Percentiles rank a stretch among this genome's conserved stretches.
Evolutionary conservation across 2,888 invertebrate species (phyloP).

Genomic region (Hydroisotoma schaefferi): DNA sequence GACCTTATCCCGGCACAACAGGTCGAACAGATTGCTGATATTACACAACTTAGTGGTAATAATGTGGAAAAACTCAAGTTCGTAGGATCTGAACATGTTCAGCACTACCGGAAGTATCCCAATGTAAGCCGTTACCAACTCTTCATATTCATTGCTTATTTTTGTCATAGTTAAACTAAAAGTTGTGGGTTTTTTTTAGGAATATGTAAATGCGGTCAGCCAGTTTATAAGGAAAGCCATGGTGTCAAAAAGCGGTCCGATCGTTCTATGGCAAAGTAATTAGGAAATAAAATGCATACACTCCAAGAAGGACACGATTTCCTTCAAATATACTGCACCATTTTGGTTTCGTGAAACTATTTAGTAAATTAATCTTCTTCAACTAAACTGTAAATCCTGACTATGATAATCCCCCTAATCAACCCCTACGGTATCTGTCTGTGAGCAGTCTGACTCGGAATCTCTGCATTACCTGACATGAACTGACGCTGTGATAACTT

Average conservation of each 20-base stretch:
- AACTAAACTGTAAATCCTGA: no score
- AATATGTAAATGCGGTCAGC: conserved; percentile 29
- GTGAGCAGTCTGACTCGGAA: no score
- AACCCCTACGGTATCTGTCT: no score
- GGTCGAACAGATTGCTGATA: conserved; percentile 39
- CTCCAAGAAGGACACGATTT: background rate
- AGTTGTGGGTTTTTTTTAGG: conserved; percentile 19
- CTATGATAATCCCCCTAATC: no score
- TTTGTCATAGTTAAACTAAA: conserved; percentile 1
- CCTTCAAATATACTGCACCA: background rate
- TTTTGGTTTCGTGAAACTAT: background rate
- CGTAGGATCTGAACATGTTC: conserved; percentile 70
- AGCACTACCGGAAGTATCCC: conserved; percentile 64
- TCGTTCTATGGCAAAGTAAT: conserved; percentile 18
- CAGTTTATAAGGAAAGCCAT: conserved; percentile 31
- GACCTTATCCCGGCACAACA: conserved; percentile 61
- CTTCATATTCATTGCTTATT: background rate
- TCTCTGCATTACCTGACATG: no score
- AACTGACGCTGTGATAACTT: no score
- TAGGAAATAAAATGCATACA: background rate
- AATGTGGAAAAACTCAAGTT: conserved; percentile 53
- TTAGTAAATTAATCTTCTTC: no score
- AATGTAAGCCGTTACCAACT: conserved; percentile 53
- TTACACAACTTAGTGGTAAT: conserved; percentile 34
- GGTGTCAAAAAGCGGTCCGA: conserved; percentile 15